phyloP scores from a whole-genome alignment of 2,797 vertebrate species.

The Prionace glauca region DNA sequence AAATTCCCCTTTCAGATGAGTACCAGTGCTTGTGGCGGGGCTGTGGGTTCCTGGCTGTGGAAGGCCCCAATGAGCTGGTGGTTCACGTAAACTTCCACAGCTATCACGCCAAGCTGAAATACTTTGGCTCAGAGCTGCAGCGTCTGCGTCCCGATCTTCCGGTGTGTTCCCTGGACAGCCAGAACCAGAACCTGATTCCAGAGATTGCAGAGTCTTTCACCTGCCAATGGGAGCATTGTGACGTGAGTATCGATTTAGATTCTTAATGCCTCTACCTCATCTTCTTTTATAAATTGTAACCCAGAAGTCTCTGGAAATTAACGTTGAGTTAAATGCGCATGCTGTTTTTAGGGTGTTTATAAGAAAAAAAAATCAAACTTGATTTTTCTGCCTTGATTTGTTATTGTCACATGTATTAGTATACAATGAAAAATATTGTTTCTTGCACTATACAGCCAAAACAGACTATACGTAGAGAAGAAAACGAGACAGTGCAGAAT shows the following conservation, averaged over 20 bases:
- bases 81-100: conserved; percentile 60
- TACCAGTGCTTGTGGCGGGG: conserved; percentile 61
- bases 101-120: conserved; percentile 65
- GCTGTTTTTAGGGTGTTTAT: background rate
- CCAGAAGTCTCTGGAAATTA: background rate
- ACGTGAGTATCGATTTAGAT: conserved; percentile 52
- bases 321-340: background rate
- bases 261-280: background rate
- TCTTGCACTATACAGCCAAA: too few species aligned
- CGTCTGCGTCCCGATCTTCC: conserved; percentile 56
- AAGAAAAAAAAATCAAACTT: background rate
- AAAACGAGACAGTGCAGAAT: too few species aligned
- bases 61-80: conserved; percentile 56
- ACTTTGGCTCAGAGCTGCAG: conserved; percentile 53
- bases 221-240: conserved; percentile 68
- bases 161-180: conserved; percentile 55
- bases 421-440: too few species aligned
- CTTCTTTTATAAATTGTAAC: background rate
- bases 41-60: conserved; percentile 61
- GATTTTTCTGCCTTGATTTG: too few species aligned
- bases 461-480: too few species aligned
- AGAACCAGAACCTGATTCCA: conserved; percentile 59
- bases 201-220: conserved; percentile 55
- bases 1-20: conserved; percentile 51
- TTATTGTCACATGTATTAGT: too few species aligned